Evolutionary conservation across 1,140 invertebrate species (phyloP).

Genomic region (Nasonia vitripennis): DNA sequence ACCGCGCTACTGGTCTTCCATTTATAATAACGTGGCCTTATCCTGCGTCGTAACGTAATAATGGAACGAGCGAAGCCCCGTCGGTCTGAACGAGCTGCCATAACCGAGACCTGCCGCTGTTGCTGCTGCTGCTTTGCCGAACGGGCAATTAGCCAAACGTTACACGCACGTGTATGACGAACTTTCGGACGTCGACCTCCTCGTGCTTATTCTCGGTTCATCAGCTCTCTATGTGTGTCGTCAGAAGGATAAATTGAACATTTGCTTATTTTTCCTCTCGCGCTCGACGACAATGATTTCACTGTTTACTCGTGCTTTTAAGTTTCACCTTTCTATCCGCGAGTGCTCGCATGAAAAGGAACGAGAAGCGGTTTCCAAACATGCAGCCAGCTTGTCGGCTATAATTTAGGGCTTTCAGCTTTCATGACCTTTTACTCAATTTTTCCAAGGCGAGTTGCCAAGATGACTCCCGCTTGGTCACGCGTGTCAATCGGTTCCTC

Average conservation of each 20-base stretch:
- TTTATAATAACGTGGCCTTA: conserved; percentile 68
- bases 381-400: too few species aligned
- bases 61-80: conserved; percentile 56
- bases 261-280: not conserved
- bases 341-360: not conserved
- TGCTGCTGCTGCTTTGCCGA: conserved; percentile 51
- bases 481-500: conserved; percentile 11
- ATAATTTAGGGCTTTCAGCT: not conserved
- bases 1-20: conserved; percentile 72
- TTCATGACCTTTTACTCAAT: not conserved
- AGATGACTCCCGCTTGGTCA: not conserved
- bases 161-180: conserved; percentile 52
- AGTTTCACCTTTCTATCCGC: not conserved
- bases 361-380: too few species aligned
- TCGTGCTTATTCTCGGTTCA: conserved; percentile 43
- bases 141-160: conserved; percentile 63
- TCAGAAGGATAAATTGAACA: conserved; percentile 19
- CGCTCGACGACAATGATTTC: not conserved
- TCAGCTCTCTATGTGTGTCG: conserved; percentile 1
- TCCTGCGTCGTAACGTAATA: conserved; percentile 68
- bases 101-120: conserved; percentile 57
- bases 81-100: conserved; percentile 63
- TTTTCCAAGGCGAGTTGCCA: not conserved
- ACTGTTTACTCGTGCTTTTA: not conserved
- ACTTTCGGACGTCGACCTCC: conserved; percentile 51